Evolutionary conservation across 2,888 invertebrate genomes (phyloP).

Genomic region (Stenotaenia linearis): DNA sequence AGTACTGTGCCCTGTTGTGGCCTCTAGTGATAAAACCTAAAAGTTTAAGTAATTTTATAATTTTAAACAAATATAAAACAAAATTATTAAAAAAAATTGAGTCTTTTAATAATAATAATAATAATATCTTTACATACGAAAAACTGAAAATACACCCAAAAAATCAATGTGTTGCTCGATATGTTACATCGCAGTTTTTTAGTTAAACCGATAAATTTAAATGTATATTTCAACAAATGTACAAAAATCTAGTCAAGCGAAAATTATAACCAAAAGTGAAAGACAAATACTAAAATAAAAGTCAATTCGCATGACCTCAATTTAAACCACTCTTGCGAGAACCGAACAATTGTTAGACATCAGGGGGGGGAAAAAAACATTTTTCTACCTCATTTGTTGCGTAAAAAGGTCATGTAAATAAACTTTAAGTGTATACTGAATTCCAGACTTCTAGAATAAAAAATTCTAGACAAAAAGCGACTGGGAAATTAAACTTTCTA

Average conservation of each 20-base stretch:
- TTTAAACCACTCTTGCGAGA: background rate
- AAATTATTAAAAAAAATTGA: background rate
- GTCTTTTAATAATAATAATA: background rate
- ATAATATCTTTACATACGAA: background rate
- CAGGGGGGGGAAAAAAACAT: background rate
- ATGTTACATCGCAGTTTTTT: background rate
- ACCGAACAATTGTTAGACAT: background rate
- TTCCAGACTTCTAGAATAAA: background rate
- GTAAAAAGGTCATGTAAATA: slow-evolving; percentile 1
- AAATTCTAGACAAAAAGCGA: background rate
- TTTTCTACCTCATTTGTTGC: background rate
- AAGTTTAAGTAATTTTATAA: background rate
- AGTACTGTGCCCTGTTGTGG: background rate
- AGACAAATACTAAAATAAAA: background rate
- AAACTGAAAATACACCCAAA: background rate
- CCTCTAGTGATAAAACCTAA: background rate
- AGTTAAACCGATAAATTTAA: too few relatives aligned
- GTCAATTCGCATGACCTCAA: background rate
- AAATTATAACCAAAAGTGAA: background rate
- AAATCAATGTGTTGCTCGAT: background rate
- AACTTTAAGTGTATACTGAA: background rate
- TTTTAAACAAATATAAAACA: background rate
- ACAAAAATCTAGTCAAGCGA: slow-evolving; percentile 1
- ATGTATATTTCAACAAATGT: background rate
- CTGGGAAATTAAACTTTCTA: background rate